These are phyloP conservation scores for Myodes glareolus DNA, from an alignment of 2,113 vertebrate species.

Conservation along the genomic window DNA sequence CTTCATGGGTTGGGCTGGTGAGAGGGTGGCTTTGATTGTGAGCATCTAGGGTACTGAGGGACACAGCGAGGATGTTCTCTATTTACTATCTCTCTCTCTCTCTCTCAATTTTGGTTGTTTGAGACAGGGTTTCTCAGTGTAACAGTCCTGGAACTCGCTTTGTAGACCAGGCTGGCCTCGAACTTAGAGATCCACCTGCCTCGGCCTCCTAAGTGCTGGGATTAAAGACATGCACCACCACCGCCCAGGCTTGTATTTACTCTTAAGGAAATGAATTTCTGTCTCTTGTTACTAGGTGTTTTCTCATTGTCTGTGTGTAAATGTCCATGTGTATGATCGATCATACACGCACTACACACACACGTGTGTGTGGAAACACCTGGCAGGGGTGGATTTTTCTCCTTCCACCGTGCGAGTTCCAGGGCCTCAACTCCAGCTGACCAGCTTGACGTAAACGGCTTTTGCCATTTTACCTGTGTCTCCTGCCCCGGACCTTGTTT, in stretches of 20 bases:
- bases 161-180: background rate
- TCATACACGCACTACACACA: no score
- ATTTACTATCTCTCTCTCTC: background rate
- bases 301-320: background rate
- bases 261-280: background rate
- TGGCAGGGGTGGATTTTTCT: background rate
- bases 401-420: background rate
- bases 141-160: background rate
- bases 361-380: background rate
- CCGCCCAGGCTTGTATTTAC: background rate
- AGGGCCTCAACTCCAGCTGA: background rate
- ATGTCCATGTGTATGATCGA: background rate
- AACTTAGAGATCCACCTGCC: background rate
- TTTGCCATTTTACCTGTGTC: background rate
- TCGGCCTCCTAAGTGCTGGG: no score
- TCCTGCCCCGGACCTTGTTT: background rate
- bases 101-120: background rate
- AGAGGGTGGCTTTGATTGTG: background rate
- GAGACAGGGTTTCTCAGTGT: background rate
- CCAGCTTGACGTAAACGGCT: background rate
- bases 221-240: background rate
- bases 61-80: background rate
- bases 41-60: background rate
- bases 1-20: background rate
- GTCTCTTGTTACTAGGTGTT: background rate